phyloP scores from a whole-genome alignment of 2,797 vertebrate genomes.

The Crotalus adamanteus region DNA sequence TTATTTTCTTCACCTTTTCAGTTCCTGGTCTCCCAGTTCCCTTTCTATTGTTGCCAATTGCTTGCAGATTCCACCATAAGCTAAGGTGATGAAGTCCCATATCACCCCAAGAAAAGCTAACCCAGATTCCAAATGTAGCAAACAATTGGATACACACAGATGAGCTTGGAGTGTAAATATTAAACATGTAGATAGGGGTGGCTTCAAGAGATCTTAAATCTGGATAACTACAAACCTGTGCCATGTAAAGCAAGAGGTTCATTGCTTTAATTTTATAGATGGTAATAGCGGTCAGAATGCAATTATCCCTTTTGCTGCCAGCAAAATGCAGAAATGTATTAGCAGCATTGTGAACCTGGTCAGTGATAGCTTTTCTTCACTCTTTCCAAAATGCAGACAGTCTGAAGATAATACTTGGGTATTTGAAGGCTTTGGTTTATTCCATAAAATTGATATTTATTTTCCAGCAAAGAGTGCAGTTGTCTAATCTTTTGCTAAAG shows the following conservation, averaged over 20 bases:
- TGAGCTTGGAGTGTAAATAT: background rate
- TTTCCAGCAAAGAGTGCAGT: background rate
- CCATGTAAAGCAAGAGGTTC: background rate
- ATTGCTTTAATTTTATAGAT: background rate
- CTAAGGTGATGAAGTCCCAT: background rate
- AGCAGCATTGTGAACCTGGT: background rate
- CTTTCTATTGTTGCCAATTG: constrained; percentile 25
- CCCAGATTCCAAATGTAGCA: background rate
- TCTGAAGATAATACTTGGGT: background rate
- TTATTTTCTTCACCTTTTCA: background rate
- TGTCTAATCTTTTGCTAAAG: background rate
- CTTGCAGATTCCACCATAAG: background rate
- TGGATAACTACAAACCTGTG: background rate
- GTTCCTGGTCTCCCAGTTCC: background rate
- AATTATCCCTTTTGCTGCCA: background rate
- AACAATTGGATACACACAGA: background rate
- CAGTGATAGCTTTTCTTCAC: background rate
- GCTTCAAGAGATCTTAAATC: background rate
- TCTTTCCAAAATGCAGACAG: background rate
- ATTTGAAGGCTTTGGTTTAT: background rate
- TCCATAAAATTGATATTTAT: background rate
- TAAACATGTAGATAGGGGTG: background rate
- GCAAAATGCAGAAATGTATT: background rate
- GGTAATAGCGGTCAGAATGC: background rate
- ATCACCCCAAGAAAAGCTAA: background rate